Evolutionary conservation across 2,113 vertebrate species (phyloP).

Genomic region (Chaetops frenatus): DNA sequence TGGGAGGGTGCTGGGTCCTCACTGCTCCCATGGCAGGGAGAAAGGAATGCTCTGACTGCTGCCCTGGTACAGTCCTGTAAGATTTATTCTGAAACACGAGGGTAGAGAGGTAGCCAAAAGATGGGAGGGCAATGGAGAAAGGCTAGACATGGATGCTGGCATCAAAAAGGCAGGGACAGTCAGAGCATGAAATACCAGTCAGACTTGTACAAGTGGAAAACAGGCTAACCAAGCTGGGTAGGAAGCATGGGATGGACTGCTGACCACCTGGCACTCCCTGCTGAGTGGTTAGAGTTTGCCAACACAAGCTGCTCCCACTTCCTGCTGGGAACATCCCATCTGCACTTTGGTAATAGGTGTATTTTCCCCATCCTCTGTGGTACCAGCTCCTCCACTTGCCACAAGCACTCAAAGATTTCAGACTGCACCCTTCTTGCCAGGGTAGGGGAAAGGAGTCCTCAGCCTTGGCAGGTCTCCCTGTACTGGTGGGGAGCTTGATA

Average conservation of each 20-base stretch:
- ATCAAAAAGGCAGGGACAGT: not conserved
- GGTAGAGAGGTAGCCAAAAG: not conserved
- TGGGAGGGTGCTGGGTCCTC: not conserved
- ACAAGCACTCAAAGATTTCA: not conserved
- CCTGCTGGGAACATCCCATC: not conserved
- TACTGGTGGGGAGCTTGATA: not conserved
- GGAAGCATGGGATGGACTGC: not conserved
- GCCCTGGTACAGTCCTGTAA: not conserved
- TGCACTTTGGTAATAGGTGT: not conserved
- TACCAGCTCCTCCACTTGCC: not conserved
- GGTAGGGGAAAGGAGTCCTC: not conserved
- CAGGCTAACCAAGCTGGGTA: not conserved
- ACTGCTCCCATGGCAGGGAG: not conserved
- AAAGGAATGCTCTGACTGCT: not conserved
- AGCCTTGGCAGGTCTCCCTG: not conserved
- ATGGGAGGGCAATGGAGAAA: not conserved
- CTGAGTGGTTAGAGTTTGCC: not conserved
- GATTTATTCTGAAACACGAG: not conserved
- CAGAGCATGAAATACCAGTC: constrained; percentile 16
- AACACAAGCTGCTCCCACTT: not conserved
- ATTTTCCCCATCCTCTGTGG: not conserved
- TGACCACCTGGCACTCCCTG: constrained; percentile 27
- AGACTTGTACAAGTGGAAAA: not conserved
- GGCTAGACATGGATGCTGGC: not conserved
- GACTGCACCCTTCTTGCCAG: not conserved